Evolutionary conservation across 37 sponge, comb jelly and placozoan genomes (phyloP), one percentile per base, ranked within the genome.

Genomic region (Spongia lamella): DNA sequence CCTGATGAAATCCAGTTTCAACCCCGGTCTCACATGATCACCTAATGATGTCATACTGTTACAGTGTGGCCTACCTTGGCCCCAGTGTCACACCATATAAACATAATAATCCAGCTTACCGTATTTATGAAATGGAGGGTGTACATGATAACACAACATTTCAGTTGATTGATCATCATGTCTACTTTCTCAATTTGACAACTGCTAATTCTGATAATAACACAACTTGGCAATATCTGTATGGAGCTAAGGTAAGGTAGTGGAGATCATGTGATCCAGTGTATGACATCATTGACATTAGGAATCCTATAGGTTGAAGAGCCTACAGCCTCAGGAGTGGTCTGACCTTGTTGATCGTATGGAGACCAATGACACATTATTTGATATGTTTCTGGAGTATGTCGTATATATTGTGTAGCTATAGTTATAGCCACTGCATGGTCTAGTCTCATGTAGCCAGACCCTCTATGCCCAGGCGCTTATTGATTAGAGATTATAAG

Each of bases 101-200:
- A 20, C 73, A 40, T 16, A 24, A 67, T 34, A 88, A 91, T 78
- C 71, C 83, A 36, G 88, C 85, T 13, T 94, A 59, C 60, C 63
- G 86, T 15, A 79, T 94, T 22, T 94, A 91, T 58, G 79, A 85
- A 31, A 14, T 94, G 19, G 95, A 94, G 63, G 95, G 95, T 57
- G 38, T 90, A 94, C 61, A 47, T 53, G 49, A 80, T 72, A 47
- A 80, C 86, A 33, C 73, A 72, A 50, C 72, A 73, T 49, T 86
- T 84, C 64, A 36, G 90, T 68, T 43, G 5, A 57, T 95, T 58
- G 90, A 95, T 50, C 68, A 84, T 73, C 75, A 76, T 32, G 73
- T 68, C 15, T 93, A 74, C 67, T 90, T 79, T 49, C 4, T 93
- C 47, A 88, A 96, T 55, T 47, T 96, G 38, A 88, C 82, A 32